Conservation (phyloP, 2,797 vertebrate species). For the Nyctibius grandis region DNA sequence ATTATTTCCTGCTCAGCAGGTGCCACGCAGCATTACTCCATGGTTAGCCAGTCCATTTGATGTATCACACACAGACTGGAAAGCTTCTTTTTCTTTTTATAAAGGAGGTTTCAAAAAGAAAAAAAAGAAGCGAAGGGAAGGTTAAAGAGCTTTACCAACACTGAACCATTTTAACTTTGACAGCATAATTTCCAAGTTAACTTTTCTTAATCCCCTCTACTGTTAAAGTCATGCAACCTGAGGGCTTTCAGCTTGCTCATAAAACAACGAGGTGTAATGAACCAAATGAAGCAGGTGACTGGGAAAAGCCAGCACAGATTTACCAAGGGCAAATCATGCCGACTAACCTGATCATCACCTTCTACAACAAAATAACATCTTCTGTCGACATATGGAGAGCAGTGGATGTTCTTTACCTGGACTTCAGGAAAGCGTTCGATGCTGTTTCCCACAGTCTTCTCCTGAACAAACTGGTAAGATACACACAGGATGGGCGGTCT, state of each 20-base stretch:
- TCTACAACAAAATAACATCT: neutral
- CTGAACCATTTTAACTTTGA: neutral
- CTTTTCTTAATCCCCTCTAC: neutral
- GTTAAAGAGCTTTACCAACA: neutral
- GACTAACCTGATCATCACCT: neutral
- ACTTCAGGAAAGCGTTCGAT: neutral
- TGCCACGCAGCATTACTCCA: neutral
- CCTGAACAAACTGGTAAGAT: neutral
- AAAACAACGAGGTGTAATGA: neutral
- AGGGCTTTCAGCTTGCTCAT: neutral
- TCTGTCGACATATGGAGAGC: accelerated
- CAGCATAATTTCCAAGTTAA: neutral
- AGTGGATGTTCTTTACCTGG: neutral
- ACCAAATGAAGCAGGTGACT: neutral
- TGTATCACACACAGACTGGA: neutral
- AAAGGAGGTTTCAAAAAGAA: neutral
- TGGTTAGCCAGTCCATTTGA: neutral
- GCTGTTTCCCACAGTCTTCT: neutral
- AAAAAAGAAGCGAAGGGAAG: neutral
- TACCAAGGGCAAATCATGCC: neutral
- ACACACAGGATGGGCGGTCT: neutral
- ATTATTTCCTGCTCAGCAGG: neutral
- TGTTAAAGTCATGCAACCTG: neutral
- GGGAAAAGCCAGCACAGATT: neutral
- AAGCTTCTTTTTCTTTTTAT: neutral